Base-by-base conservation (phyloP, 2,888 invertebrate genomes). In the Netelia inedita region DNA sequence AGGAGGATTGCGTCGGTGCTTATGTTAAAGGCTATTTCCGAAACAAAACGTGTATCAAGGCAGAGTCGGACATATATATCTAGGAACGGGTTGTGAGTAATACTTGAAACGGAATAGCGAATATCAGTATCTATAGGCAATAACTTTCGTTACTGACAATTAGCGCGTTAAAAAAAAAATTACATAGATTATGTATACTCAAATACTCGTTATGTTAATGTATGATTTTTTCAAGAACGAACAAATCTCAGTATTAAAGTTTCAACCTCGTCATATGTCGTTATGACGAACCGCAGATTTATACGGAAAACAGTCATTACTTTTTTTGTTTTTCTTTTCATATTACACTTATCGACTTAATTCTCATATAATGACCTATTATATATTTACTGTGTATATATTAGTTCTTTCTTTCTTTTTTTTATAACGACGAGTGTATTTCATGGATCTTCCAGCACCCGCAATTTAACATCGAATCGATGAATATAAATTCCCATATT, bases 21-120 rank as follows among this genome's bases (percentile, higher is more conserved):
- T 95, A 95, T 91, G 94, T 95, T 14, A 90, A 92, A 50, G 94
- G 94, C 89, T 95, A 95, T 88, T 92, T 95, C 86, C 94, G 94
- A 85, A 94, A 93, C 86, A 95, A 95, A 88, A 94, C 93, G 87
- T 91, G 93, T 86, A 95, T 95, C 88, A 94, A 94, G 86, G 94
- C 94, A 89, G 95, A 95, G 90, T 94, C 95, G 11, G 95, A 95
- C 88, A 90, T 93, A 80, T 93, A 91, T 71, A 84, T 91, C 46
- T 92, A 87, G 87, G 59, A 41, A 61, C 69, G 65, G 65, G 16
- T 71, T 57, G 28, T 79, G 35, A 41, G 61, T 46, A 28, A 46
- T 23, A 53, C 23, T 72, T 55, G 2, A 8, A 55, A 16, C 55
- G 1, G 55, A 55, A 16, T 9, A 14, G n/a, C 55, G 16, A 55